Percentiles rank a stretch among this genome's conserved stretches.
Conservation (phyloP, 2,797 vertebrate genomes). For the Melanotaenia trifasciata region DNA sequence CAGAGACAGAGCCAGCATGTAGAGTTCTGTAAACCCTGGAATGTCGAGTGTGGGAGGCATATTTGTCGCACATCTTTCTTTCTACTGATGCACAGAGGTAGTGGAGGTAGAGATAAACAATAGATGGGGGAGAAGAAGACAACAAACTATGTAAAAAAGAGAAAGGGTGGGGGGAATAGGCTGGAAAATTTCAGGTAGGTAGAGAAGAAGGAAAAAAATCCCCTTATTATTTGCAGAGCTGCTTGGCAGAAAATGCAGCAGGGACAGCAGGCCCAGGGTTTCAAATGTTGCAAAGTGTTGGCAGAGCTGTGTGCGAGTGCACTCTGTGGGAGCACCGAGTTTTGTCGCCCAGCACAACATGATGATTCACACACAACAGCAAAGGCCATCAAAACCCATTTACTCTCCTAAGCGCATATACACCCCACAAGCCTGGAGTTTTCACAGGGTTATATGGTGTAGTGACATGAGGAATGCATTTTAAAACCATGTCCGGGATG, state of each 20-base stretch:
- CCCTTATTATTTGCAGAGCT: conserved; percentile 52
- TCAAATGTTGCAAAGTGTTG: conserved; percentile 77
- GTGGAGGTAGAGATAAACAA: conserved; percentile 39
- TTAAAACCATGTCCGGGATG: conserved; percentile 58
- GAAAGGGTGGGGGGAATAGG: conserved; percentile 11
- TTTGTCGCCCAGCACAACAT: conserved; percentile 74
- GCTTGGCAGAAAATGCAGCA: conserved; percentile 74
- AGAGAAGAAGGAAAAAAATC: conserved; percentile 9
- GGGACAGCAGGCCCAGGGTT: conserved; percentile 81
- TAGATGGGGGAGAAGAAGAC: conserved; percentile 13
- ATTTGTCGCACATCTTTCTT: conserved; percentile 62
- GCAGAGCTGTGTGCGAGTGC: conserved; percentile 77
- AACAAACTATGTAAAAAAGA: conserved; percentile 28
- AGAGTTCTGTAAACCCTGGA: conserved; percentile 73
- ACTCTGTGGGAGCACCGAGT: conserved; percentile 76
- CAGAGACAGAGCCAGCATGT: conserved; percentile 62
- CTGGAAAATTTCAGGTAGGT: conserved; percentile 58
- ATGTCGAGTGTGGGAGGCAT: conserved; percentile 77
- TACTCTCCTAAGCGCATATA: conserved; percentile 49
- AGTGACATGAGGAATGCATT: conserved; percentile 66
- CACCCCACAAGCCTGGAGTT: conserved; percentile 32
- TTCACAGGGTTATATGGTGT: conserved; percentile 29
- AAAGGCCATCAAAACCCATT: conserved; percentile 64
- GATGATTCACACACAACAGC: conserved; percentile 65
- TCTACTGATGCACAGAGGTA: conserved; percentile 61